phyloP scores from a whole-genome alignment of 2,888 invertebrate genomes.

The Eledone cirrhosa region DNA sequence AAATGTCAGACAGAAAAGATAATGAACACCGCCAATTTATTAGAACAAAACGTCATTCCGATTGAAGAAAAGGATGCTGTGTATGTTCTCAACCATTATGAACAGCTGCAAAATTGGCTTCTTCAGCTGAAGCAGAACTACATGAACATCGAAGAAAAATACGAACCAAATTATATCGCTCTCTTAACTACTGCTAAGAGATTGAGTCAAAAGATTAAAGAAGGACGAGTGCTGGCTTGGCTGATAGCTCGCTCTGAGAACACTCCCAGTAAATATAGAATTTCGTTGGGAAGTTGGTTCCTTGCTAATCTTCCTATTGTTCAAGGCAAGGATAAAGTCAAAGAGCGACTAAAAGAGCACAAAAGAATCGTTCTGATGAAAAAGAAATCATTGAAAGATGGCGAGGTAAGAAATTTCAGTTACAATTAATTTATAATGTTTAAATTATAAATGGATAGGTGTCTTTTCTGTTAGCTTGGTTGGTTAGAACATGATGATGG shows the following conservation, averaged over 20 bases:
- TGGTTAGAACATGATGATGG: no score
- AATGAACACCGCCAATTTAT: neutral
- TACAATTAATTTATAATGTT: no score
- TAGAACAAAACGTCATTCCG: neutral
- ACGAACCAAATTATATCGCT: neutral
- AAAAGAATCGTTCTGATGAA: conserved; percentile 5
- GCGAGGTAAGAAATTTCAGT: neutral
- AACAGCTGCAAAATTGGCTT: conserved; percentile 14
- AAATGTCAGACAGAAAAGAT: neutral
- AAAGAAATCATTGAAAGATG: neutral
- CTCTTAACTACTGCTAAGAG: conserved; percentile 3
- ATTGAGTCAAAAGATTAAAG: conserved; percentile 7
- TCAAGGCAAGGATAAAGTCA: neutral
- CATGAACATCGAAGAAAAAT: neutral
- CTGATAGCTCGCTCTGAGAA: conserved; percentile 5
- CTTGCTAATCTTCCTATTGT: conserved; percentile 10
- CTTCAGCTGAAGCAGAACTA: conserved; percentile 5
- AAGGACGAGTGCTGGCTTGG: neutral
- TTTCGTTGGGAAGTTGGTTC: conserved; percentile 14
- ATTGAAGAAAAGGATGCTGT: neutral
- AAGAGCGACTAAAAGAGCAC: neutral
- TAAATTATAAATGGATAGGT: no score
- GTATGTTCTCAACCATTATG: neutral
- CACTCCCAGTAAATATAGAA: conserved; percentile 7
- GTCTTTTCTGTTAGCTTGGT: no score